Evolutionary conservation across 2,888 invertebrate species (phyloP), one percentile per base, ranked within the genome.

Genomic region (Ceratothoa steindachneri): DNA sequence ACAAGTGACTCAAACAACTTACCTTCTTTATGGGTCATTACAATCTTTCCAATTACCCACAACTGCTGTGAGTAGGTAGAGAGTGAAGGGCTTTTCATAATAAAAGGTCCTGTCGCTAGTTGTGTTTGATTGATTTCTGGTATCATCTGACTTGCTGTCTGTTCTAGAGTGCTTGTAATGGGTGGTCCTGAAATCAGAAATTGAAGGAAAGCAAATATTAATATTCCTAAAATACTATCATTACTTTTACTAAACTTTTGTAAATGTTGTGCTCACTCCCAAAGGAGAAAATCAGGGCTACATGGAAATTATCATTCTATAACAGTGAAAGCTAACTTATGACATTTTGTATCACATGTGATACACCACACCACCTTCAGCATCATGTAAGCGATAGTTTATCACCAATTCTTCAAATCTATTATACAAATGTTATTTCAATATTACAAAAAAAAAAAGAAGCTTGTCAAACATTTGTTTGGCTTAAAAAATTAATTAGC

Each of bases 21-120:
- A 93, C 94, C 93, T 82, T 94, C 93, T 81, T 89, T 90, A 85
- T 93, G 93, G 81, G 90, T 89, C 2, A 94, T 94, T 41, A 90
- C 86, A 82, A 95, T 87, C 83, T 92, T 91, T 0, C 93, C 93
- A 79, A 93, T 90, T 0, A 97, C 87, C 97, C 97, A 97, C 74
- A 97, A 85, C 83, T 97, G 96, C 84, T 97, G 96, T 72, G 92
- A 91, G 81, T 96, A 93, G 0, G 93, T 91, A 31, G 93, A 92
- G 84, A 97, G 87, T 24, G 90, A 86, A 0, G 95, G 94, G 66
- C 93, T 93, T 83, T 90, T 90, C 87, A 97, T 88, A 73, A 90
- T 89, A 84, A 93, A 97, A 1, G 96, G 95, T 0, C 96, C 87
- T 28, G 84, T 84, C 4, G 83, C 82, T 75, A 83, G 79, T 60